These are phyloP conservation scores for Thermophis baileyi DNA, from an alignment of 2,113 vertebrate species.

Conservation along the genomic window DNA sequence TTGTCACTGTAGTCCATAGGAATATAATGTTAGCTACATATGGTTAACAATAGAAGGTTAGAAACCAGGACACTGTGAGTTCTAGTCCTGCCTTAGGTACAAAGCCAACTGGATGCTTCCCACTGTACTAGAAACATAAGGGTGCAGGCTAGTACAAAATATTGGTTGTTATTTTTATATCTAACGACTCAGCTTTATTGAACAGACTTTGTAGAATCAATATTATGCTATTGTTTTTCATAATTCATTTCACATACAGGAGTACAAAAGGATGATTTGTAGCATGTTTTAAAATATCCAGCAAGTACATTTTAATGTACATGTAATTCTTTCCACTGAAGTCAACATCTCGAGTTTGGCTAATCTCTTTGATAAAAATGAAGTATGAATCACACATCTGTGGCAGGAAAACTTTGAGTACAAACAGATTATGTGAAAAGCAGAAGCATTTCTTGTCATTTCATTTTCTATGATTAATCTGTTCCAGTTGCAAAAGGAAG, in stretches of 20 bases:
- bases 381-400: slow-evolving; percentile 18
- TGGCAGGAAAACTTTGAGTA: not conserved
- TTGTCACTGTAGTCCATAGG: not conserved
- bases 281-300: not conserved
- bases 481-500: slow-evolving; percentile 17
- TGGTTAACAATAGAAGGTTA: not conserved
- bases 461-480: slow-evolving; percentile 33
- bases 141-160: not conserved
- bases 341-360: not conserved
- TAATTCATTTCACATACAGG: not conserved
- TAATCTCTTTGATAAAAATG: slow-evolving; percentile 12
- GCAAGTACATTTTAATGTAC: not conserved
- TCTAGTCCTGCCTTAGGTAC: not conserved
- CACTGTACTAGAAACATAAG: not conserved
- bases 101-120: not conserved
- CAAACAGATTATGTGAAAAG: not conserved
- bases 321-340: slow-evolving; percentile 16
- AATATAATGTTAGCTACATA: not conserved
- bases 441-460: slow-evolving; percentile 12
- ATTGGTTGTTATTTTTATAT: not conserved
- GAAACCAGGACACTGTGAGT: not conserved
- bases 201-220: not conserved
- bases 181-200: not conserved
- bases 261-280: not conserved
- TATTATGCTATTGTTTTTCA: not conserved